A percentile compares a stretch with the other conserved stretches of the same genome.
phyloP scores from a whole-genome alignment of 2,797 vertebrate genomes.

The Anabas testudineus region DNA sequence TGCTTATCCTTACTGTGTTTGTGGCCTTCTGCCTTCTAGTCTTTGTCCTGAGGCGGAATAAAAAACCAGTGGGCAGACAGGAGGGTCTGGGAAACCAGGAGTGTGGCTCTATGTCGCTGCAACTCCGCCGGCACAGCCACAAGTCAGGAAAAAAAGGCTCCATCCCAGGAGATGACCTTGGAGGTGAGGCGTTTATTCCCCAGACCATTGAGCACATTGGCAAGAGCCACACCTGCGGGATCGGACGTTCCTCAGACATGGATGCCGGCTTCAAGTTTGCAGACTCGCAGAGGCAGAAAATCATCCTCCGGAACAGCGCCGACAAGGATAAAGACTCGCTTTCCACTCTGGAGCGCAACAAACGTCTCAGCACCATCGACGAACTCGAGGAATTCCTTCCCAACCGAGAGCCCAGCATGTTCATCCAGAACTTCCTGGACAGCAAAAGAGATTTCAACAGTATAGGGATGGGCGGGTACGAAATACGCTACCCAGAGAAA shows the following conservation, averaged over 20 bases:
- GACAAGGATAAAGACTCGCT: conserved; percentile 95
- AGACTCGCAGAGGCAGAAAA: conserved; percentile 94
- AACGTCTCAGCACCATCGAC: conserved; percentile 98
- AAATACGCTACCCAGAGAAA: conserved; percentile 98
- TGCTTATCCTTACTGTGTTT: conserved; percentile 97
- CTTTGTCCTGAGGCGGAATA: conserved; percentile 96
- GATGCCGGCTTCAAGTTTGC: conserved; percentile 92
- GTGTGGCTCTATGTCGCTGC: conserved; percentile 94
- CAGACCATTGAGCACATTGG: conserved; percentile 99
- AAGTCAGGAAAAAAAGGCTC: conserved; percentile 89
- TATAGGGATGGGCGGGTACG: conserved; percentile 97
- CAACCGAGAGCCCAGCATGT: conserved; percentile 94
- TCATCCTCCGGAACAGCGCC: conserved; percentile 89
- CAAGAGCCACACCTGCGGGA: conserved; percentile 95
- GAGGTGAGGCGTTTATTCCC: conserved; percentile 95
- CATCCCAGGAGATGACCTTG: conserved; percentile 86
- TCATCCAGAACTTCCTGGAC: conserved; percentile 97
- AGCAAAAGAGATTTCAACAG: conserved; percentile 98
- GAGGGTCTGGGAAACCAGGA: conserved; percentile 94
- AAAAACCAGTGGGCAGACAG: conserved; percentile 92
- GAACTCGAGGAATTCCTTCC: conserved; percentile 98
- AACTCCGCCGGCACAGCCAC: conserved; percentile 92
- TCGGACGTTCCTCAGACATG: conserved; percentile 88
- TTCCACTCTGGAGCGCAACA: conserved; percentile 91
- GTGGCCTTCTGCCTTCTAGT: conserved; percentile 98